Base-by-base conservation (phyloP, 2,888 invertebrate species). In the Laothoe populi region DNA sequence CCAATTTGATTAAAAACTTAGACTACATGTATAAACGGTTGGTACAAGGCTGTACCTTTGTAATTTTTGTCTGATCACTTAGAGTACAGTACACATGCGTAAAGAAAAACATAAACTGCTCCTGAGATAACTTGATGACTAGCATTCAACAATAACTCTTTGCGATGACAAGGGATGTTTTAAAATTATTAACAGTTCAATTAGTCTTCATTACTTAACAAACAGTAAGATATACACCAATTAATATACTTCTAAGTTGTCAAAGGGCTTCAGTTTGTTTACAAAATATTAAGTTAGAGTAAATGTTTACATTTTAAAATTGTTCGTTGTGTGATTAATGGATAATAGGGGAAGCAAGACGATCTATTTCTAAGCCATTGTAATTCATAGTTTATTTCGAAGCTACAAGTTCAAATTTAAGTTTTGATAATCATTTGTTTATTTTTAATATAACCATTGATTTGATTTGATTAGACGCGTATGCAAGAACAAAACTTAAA, bases 141-240 rank as follows among this genome's bases (percentile, higher is more conserved):
- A n/a, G n/a, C n/a, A 26, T 26, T 13, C 19, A 5, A 19, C 44
- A 19, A 19, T 7, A 44, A 44, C 16, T 40, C n/a, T 19, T 44
- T 19, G 13, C 2, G 42, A 1, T 44, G n/a, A 44, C 44, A 44
- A 44, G 19, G 44, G 44, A 8, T 44, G 44, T 44, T 44, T 44
- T 44, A 44, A 16, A 44, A 44, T 19, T 19, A n/a, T 44, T 44
- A 44, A 44, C 44, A 44, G 44, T 44, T 19, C n/a, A 44, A 44
- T 44, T 44, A 44, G 44, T 44, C 44, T 44, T 53, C 19, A 13
- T 31, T 53, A 2, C 5, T 7, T 35, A 35, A 53, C 53, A 11
- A 10, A 19, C 31, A 35, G 2, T 31, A 53, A 53, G n/a, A 10
- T 48, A 24, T 13, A 48, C 48, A 48, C 31, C 8, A 35, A 53